Percentiles rank a stretch among this genome's conserved stretches.
These are phyloP conservation scores for Corvus moneduloides DNA, from an alignment of 2,113 vertebrate genomes.

Conservation along the genomic window DNA sequence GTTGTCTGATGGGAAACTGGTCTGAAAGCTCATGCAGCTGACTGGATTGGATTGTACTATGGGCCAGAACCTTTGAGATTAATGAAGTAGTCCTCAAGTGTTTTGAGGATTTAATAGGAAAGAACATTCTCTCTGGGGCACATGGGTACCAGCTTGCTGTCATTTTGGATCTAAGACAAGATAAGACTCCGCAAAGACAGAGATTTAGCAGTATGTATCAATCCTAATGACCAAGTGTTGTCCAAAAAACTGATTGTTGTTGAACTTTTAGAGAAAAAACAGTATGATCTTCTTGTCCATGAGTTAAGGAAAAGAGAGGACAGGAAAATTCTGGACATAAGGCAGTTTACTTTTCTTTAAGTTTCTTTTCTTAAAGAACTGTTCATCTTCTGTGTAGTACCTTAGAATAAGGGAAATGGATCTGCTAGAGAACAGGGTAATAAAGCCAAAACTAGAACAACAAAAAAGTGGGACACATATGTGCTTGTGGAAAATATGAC, in stretches of 20 bases:
- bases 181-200: background rate
- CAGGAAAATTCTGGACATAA: background rate
- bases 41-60: background rate
- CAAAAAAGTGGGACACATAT: background rate
- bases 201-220: background rate
- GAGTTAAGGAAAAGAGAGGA: background rate
- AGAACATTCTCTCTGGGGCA: background rate
- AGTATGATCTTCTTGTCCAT: background rate
- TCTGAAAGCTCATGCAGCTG: background rate
- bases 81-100: background rate
- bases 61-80: background rate
- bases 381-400: background rate
- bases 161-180: background rate
- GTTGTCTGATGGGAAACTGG: background rate
- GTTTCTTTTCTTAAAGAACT: background rate
- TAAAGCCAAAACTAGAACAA: background rate
- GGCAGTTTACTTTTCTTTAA: background rate
- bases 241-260: background rate
- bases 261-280: background rate
- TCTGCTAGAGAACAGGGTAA: background rate
- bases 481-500: background rate
- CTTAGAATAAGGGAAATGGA: background rate
- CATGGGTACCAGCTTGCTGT: background rate
- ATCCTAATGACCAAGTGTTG: background rate
- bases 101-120: background rate